Conservation (phyloP, 2,888 invertebrate species). For the Drosophila hamatofila region DNA sequence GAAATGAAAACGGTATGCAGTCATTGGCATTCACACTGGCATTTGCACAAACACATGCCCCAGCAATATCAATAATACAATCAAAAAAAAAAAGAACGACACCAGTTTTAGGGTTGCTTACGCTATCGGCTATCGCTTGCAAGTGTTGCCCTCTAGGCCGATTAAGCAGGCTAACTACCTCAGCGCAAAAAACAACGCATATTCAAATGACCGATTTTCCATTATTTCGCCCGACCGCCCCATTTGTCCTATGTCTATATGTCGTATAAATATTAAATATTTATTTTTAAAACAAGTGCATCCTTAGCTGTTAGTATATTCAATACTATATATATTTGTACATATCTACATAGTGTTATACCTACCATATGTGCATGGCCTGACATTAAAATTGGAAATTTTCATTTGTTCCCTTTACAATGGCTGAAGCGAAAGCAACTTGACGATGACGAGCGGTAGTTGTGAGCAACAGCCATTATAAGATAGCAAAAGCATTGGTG, state of each 20-base stretch:
- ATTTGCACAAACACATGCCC: conserved; percentile 6
- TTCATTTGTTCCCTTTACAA: conserved; percentile 55
- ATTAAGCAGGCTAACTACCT: conserved; percentile 27
- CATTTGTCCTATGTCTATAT: conserved; percentile 7
- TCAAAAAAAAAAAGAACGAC: conserved; percentile 17
- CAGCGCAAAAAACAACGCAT: conserved; percentile 35
- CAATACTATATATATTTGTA: conserved; percentile 17
- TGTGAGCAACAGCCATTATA: conserved; percentile 35
- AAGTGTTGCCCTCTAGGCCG: conserved; percentile 46
- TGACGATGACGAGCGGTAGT: conserved; percentile 39
- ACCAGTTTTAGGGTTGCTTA: conserved; percentile 54
- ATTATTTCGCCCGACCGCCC: conserved; percentile 1
- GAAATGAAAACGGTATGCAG: conserved; percentile 2
- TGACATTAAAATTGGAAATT: conserved; percentile 63
- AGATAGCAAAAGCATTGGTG: conserved; percentile 17
- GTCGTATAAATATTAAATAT: conserved; percentile 6
- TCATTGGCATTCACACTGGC: conserved; percentile 26
- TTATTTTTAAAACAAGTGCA: conserved; percentile 38
- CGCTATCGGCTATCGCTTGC: conserved; percentile 39
- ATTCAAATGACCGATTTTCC: conserved; percentile 45
- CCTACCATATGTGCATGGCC: conserved; percentile 47
- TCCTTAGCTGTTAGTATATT: conserved; percentile 10
- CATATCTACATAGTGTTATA: conserved; percentile 34
- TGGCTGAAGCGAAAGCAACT: conserved; percentile 56
- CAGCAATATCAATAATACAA: conserved; percentile 9